Base-by-base conservation (phyloP, 2,113 vertebrate genomes). In the Carassius gibelio region DNA sequence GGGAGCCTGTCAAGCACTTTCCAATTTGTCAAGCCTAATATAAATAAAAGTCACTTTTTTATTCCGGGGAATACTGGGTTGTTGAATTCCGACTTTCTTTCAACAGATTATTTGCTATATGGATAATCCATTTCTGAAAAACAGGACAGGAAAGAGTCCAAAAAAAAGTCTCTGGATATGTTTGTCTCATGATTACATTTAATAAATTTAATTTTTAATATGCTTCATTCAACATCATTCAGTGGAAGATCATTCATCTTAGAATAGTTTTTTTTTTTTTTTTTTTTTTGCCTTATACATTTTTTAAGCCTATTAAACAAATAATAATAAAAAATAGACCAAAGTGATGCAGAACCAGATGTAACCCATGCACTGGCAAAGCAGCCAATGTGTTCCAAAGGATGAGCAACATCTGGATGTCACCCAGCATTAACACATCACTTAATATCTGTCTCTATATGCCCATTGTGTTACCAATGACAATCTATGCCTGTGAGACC, bases 1-100 rank as follows among this genome's bases (percentile, higher is more conserved):
- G 92, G 90, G 93, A 87, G 92, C 92, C 92, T 91, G 92, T 93
- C 93, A 93, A 93, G 93, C 89, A 90, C 91, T 91, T 94, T 94
- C 91, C 93, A 93, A 93, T 94, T 93, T 93, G 89, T 92, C 90
- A 91, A 88, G 90, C 89, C 91, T 92, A 94, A 94, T 94, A 91
- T 90, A 92, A 91, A 88, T 89, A 90, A 90, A 87, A 93, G 90
- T 86, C 86, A 82, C 90, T 91, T 90, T 91, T 90, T 52, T 52
- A 1, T 30, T 94, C 91, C 92, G 92, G 93, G 90, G 74, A 87
- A 83, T 88, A 85, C 91, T 36, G 82, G 89, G 84, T 88, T 84
- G 84, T 89, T 87, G 82, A 89, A 84, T 86, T 92, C 88, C 74
- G 62, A 86, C 48, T 90, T 92, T 81, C 83, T 90, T 87, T 89